A percentile compares a stretch with the other conserved stretches of the same genome.
Evolutionary conservation across 2,113 vertebrate species (phyloP).

Genomic region (Sorex araneus): DNA sequence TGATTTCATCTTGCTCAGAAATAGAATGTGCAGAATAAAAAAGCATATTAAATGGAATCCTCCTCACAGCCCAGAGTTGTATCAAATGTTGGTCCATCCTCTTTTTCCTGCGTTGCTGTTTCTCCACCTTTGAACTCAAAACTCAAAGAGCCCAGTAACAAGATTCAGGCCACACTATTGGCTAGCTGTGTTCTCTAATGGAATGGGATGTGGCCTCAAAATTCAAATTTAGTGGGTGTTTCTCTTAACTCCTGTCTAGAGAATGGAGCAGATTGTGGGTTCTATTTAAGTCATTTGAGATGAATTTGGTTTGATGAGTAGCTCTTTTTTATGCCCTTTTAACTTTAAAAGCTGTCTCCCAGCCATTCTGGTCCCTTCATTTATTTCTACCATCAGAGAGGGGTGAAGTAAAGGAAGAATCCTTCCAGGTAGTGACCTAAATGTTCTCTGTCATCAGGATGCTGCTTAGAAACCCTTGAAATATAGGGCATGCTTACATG

Average conservation of each 20-base stretch:
- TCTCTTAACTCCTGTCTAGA: conserved; percentile 73
- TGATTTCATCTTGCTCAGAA: conserved; percentile 49
- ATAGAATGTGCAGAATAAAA: background rate
- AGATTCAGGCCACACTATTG: conserved; percentile 46
- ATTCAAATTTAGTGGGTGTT: conserved; percentile 58
- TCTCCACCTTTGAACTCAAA: conserved; percentile 70
- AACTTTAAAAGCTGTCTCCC: conserved; percentile 76
- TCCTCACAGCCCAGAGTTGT: conserved; percentile 1
- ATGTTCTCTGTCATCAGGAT: conserved; percentile 5
- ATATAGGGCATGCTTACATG: background rate
- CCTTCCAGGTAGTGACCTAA: conserved; percentile 59
- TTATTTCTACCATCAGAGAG: conserved; percentile 40
- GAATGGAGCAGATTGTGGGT: conserved; percentile 79
- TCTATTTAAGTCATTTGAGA: conserved; percentile 82
- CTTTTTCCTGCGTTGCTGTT: conserved; percentile 54
- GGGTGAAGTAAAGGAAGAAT: conserved; percentile 46
- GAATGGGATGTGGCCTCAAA: conserved; percentile 65
- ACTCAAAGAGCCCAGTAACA: conserved; percentile 75
- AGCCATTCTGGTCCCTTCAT: conserved; percentile 50
- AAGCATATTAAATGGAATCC: background rate
- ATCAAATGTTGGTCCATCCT: conserved; percentile 32
- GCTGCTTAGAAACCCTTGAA: conserved; percentile 49
- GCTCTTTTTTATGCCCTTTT: conserved; percentile 77
- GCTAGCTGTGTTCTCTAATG: conserved; percentile 56
- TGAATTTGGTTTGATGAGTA: conserved; percentile 76